These are phyloP conservation scores for Carlito syrichta DNA, from an alignment of 2,113 vertebrate genomes.

Conservation along the genomic window DNA sequence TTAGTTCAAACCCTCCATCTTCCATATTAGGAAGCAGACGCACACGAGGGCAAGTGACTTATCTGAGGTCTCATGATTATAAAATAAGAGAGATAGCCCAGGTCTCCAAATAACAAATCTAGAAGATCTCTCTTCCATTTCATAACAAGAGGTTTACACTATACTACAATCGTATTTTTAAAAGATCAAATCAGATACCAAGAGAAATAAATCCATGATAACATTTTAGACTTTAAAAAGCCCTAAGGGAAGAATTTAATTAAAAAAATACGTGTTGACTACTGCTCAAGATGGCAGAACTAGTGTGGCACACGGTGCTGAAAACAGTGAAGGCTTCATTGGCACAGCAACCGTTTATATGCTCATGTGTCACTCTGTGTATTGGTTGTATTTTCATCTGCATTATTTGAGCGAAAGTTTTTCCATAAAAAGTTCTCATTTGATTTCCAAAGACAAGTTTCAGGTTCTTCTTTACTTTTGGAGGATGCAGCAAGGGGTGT, in stretches of 20 bases:
- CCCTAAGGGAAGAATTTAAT: not conserved
- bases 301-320: not conserved
- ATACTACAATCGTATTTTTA: not conserved
- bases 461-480: conserved; percentile 60
- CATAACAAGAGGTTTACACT: not conserved
- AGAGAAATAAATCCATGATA: conserved; percentile 26
- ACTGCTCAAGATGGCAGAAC: not conserved
- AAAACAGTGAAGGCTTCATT: not conserved
- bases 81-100: not conserved
- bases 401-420: conserved; percentile 71
- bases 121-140: not conserved
- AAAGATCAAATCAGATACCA: conserved; percentile 7
- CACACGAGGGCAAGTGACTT: not conserved
- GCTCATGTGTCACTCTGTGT: not conserved
- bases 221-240: not conserved
- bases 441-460: conserved; percentile 90
- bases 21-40: not conserved
- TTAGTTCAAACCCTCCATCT: not conserved
- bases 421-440: conserved; percentile 97
- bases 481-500: conserved; percentile 61
- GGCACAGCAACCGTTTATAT: not conserved
- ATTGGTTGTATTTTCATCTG: conserved; percentile 37
- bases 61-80: not conserved
- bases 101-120: not conserved
- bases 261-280: not conserved